A percentile compares a stretch with the other conserved stretches of the same genome.
These are phyloP conservation scores for Agrypnus murinus DNA, from an alignment of 2,888 invertebrate species.

Conservation along the genomic window DNA sequence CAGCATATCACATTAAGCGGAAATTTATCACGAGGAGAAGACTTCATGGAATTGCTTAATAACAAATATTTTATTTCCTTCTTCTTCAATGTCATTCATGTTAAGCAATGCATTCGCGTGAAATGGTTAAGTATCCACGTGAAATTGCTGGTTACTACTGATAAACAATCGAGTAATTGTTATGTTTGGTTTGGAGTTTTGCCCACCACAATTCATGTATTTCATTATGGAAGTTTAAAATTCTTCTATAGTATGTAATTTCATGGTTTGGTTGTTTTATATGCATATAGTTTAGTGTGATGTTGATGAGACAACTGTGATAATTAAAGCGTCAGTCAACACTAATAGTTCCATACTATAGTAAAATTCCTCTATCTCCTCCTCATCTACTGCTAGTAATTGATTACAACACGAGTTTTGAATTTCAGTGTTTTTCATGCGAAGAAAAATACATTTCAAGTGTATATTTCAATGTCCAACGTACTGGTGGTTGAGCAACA, in stretches of 20 bases:
- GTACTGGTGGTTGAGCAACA: constrained; percentile 33
- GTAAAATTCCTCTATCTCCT: too few species aligned
- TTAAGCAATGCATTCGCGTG: constrained; percentile 39
- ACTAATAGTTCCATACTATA: too few species aligned
- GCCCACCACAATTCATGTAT: background rate
- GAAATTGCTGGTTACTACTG: constrained; percentile 19
- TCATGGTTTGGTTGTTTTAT: too few species aligned
- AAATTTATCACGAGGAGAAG: constrained; percentile 40
- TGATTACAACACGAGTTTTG: constrained; percentile 6
- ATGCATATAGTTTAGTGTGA: too few species aligned
- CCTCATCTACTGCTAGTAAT: background rate
- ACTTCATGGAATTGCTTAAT: constrained; percentile 40
- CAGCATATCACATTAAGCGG: constrained; percentile 41
- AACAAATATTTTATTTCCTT: constrained; percentile 38
- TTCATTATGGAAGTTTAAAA: too few species aligned
- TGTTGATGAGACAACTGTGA: too few species aligned
- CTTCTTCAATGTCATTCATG: constrained; percentile 50
- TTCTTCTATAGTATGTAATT: too few species aligned
- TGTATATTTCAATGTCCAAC: constrained; percentile 34
- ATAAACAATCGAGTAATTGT: background rate
- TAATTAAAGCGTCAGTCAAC: too few species aligned
- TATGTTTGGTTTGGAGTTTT: background rate
- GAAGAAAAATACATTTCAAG: background rate
- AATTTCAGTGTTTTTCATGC: constrained; percentile 7
- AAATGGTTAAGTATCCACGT: constrained; percentile 17